Conservation (phyloP, 64 coral and sea anemone genomes). For the Orbicella faveolata region DNA sequence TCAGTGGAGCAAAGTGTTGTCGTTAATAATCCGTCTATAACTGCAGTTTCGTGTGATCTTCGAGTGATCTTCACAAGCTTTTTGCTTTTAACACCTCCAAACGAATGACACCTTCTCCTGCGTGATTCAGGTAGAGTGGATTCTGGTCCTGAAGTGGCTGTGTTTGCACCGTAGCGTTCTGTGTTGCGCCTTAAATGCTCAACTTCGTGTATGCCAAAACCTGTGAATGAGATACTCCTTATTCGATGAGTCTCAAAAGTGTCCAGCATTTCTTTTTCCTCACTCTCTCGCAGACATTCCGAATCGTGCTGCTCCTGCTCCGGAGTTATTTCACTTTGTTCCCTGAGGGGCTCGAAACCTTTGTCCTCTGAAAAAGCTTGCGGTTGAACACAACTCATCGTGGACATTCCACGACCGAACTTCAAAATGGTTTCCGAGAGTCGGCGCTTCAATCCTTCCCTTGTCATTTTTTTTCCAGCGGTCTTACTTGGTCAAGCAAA, state of each 20-base stretch:
- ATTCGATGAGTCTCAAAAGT: neutral
- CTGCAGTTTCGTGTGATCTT: neutral
- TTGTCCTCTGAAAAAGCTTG: neutral
- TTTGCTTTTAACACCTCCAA: slow-evolving; percentile 5
- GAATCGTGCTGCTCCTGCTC: neutral
- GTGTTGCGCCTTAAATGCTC: neutral
- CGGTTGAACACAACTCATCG: neutral
- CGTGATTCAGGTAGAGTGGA: neutral
- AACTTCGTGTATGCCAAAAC: neutral
- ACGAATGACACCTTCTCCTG: neutral
- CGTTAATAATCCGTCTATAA: slow-evolving; percentile 5
- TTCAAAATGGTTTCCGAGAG: neutral
- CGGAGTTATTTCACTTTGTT: neutral
- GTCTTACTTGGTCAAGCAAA: neutral
- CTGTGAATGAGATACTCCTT: slow-evolving; percentile 6
- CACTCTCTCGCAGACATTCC: neutral
- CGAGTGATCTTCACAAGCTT: neutral
- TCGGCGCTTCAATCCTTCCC: neutral
- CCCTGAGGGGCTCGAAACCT: neutral
- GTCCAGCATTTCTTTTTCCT: neutral
- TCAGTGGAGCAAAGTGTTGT: slow-evolving; percentile 15
- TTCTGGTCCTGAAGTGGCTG: neutral
- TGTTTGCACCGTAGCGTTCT: neutral
- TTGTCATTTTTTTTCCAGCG: neutral
- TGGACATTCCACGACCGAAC: neutral